phyloP scores from a whole-genome alignment of 2,113 vertebrate genomes.

The Elgaria multicarinata region DNA sequence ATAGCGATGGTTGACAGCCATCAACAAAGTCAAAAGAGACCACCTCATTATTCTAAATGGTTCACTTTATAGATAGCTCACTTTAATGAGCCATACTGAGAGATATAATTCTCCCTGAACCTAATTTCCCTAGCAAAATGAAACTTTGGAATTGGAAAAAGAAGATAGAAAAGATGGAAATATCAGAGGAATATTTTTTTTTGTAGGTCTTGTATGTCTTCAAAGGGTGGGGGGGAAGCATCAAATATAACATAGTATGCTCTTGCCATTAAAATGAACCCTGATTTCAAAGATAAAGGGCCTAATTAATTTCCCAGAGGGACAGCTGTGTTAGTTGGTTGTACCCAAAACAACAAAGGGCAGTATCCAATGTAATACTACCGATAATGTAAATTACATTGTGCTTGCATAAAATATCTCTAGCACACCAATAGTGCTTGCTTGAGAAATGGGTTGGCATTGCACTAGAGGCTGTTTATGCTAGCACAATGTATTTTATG shows the following conservation, averaged over 20 bases:
- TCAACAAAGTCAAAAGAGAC: slow-evolving; percentile 64
- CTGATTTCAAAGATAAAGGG: background rate
- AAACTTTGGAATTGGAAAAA: slow-evolving; percentile 35
- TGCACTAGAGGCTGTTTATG: too few relatives aligned
- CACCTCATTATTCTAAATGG: slow-evolving; percentile 62
- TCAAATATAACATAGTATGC: background rate
- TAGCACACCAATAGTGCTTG: too few relatives aligned
- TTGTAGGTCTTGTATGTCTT: background rate
- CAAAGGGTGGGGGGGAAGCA: background rate
- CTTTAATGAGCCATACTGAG: slow-evolving; percentile 61
- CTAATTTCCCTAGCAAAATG: slow-evolving; percentile 49
- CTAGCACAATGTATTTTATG: too few relatives aligned
- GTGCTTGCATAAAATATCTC: too few relatives aligned
- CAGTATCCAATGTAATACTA: too few relatives aligned
- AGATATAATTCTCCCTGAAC: slow-evolving; percentile 55
- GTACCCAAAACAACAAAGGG: background rate
- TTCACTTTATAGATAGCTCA: slow-evolving; percentile 57
- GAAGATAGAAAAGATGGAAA: slow-evolving; percentile 1
- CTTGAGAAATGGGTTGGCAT: too few relatives aligned
- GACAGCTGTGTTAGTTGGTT: background rate
- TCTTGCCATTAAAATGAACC: background rate
- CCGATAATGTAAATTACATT: too few relatives aligned
- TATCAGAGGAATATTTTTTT: slow-evolving; percentile 4
- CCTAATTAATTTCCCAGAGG: background rate
- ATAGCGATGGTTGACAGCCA: slow-evolving; percentile 51